Percentiles rank a stretch among this genome's conserved stretches.
Evolutionary conservation across 2,888 invertebrate genomes (phyloP).

Genomic region (Tetanocera ferruginea): DNA sequence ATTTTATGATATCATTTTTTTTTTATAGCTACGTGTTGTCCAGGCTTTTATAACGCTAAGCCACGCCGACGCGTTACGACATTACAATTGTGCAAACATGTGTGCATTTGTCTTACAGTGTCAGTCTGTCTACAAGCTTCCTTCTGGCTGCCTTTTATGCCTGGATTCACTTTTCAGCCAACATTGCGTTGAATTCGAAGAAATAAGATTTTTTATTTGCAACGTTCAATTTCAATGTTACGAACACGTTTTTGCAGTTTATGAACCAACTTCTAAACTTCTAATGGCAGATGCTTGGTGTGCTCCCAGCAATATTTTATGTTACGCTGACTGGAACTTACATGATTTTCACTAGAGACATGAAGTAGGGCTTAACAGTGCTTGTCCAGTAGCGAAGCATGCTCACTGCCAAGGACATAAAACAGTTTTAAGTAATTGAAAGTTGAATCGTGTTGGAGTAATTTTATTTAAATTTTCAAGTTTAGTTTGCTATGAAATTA

Average conservation of each 20-base stretch:
- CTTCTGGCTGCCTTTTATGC: background rate
- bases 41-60: background rate
- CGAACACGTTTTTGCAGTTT: constrained; percentile 32
- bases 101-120: background rate
- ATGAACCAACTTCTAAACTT: background rate
- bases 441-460: no score
- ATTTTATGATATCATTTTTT: background rate
- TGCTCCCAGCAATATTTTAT: constrained; percentile 12
- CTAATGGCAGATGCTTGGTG: constrained; percentile 31
- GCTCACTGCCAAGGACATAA: no score
- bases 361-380: no score
- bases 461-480: no score
- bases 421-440: no score
- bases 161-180: background rate
- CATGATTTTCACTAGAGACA: background rate
- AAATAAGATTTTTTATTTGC: background rate
- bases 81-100: background rate
- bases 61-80: constrained; percentile 12
- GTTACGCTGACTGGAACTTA: background rate
- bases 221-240: background rate
- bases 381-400: no score
- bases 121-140: background rate
- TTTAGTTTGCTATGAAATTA: no score
- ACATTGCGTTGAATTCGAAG: background rate
- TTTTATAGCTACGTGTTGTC: background rate